Percentiles rank a stretch among this genome's conserved stretches.
These are phyloP conservation scores for Pontoporia blainvillei DNA, from an alignment of 2,113 vertebrate species.

Conservation along the genomic window DNA sequence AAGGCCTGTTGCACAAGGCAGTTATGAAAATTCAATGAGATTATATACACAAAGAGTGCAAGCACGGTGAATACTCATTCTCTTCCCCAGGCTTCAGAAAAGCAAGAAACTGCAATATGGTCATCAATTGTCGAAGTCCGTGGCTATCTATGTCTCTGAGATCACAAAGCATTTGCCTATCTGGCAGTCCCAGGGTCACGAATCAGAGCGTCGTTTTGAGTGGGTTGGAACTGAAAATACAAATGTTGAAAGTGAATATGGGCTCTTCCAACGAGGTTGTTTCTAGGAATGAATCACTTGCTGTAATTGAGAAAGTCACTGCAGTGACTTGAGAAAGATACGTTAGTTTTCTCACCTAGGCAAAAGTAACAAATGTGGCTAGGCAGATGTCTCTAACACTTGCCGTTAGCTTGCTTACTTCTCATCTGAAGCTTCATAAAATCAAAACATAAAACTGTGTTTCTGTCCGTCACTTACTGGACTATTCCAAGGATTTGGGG, in stretches of 20 bases:
- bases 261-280: not conserved
- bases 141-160: not conserved
- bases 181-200: not conserved
- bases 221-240: not conserved
- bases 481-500: not conserved
- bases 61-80: not conserved
- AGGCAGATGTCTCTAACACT: not conserved
- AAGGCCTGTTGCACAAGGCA: not conserved
- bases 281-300: not conserved
- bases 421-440: constrained; percentile 1
- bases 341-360: not conserved
- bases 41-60: not conserved
- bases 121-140: not conserved
- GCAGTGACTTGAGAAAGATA: not conserved
- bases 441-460: not conserved
- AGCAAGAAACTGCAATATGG: not conserved
- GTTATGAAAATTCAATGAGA: not conserved
- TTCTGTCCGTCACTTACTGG: not conserved
- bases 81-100: not conserved
- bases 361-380: not conserved
- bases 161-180: not conserved
- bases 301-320: not conserved
- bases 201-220: not conserved
- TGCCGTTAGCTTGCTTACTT: not conserved
- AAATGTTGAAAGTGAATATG: not conserved